Base-by-base conservation (phyloP, 2,113 vertebrate species). In the Chauna torquata region DNA sequence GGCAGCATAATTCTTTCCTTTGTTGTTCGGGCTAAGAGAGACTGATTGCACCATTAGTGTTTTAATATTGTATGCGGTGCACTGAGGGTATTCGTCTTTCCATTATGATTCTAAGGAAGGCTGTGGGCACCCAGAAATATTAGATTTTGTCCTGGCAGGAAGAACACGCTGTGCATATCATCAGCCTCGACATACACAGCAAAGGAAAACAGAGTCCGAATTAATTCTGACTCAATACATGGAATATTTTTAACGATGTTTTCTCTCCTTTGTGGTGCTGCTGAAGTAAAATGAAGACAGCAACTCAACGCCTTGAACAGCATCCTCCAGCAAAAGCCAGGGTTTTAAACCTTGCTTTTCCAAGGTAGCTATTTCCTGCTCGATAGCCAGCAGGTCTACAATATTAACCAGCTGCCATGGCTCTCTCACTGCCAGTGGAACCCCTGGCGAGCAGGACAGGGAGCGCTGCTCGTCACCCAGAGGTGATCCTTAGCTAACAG, bases 21-120 rank as follows among this genome's bases (percentile, higher is more conserved):
- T 91, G 90, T 86, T 79, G 44, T 65, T 52, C 55, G 71, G 27
- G 58, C 82, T 65, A 77, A 47, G 64, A 11, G 87, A 93, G 94
- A 86, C 84, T 32, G 94, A 95, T 85, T 90, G 70, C 94, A 84
- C 81, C 96, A 90, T 93, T 90, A 94, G 80, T 42, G 72, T 72
- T 93, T 84, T 75, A 79, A 86, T 86, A 84, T 80, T 83, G 91
- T 69, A 82, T 88, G 88, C 2, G 0, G 94, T 25, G 4, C 15
- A 3, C 91, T 36, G 70, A 88, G 82, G 76, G 92, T 47, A 94
- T 92, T 84, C 92, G 61, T 92, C 89, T 95, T 85, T 52, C 86
- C 30, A 74, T 92, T 90, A 70, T 28, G 76, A 86, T 38, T 47
- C 81, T 69, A 50, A 68, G 80, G 78, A 92, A 81, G 88, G 90